phyloP scores from a whole-genome alignment of 2,113 vertebrate genomes.

The Nycticryphes semicollaris region DNA sequence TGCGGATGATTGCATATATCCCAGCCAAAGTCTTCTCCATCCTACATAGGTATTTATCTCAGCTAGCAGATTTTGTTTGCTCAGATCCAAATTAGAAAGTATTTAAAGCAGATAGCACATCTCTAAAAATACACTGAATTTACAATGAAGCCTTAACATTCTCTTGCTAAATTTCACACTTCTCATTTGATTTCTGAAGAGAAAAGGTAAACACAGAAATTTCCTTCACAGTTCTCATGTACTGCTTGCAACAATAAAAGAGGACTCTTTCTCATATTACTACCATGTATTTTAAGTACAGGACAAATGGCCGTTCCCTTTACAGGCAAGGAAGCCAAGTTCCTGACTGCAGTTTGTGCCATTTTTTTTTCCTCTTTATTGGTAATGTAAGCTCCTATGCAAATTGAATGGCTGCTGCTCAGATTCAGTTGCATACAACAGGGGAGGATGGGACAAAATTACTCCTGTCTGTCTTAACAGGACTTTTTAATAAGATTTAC shows the following conservation, averaged over 20 bases:
- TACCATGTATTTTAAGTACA: background rate
- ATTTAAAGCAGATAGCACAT: slow-evolving; percentile 61
- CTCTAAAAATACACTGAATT: slow-evolving; percentile 65
- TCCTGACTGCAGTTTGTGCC: background rate
- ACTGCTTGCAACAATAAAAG: background rate
- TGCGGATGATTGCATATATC: slow-evolving; percentile 36
- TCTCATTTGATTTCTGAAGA: slow-evolving; percentile 46
- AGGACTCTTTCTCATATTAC: background rate
- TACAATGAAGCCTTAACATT: slow-evolving; percentile 60
- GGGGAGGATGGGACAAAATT: background rate
- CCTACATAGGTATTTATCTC: slow-evolving; percentile 61
- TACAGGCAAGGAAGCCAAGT: slow-evolving; percentile 7
- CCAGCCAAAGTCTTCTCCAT: slow-evolving; percentile 42
- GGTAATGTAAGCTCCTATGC: background rate
- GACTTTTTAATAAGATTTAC: slow-evolving; percentile 41
- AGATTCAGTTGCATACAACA: background rate
- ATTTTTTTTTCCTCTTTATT: background rate
- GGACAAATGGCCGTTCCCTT: background rate
- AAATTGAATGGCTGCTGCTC: background rate
- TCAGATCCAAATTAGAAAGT: slow-evolving; percentile 62
- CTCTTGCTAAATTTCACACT: slow-evolving; percentile 51
- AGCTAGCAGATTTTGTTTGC: slow-evolving; percentile 65
- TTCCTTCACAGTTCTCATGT: background rate
- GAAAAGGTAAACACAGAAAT: slow-evolving; percentile 49
- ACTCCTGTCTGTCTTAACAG: slow-evolving; percentile 16